Conservation (phyloP, 1,140 invertebrate species). For the Lepidurus packardi region DNA sequence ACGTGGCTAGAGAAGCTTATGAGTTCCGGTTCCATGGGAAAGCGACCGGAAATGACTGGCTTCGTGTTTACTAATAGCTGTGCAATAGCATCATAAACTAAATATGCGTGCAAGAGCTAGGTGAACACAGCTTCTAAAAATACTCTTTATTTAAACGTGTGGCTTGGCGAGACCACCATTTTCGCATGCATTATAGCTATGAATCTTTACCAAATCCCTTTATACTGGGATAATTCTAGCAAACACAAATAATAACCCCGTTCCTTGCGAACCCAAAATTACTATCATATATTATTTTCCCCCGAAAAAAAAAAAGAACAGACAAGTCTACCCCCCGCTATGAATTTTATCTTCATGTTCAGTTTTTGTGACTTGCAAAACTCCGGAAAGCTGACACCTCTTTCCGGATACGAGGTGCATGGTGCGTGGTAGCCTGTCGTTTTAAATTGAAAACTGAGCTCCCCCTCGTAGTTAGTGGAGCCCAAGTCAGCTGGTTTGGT, state of each 20-base stretch:
- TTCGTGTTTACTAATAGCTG: background rate
- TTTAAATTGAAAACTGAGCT: constrained; percentile 22
- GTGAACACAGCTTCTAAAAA: too few species aligned
- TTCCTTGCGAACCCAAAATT: too few species aligned
- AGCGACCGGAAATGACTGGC: background rate
- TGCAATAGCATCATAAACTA: background rate
- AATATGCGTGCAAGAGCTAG: too few species aligned
- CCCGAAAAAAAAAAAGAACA: background rate
- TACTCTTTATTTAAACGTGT: too few species aligned
- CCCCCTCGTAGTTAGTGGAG: constrained; percentile 9
- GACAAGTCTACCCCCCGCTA: background rate
- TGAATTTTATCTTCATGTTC: background rate
- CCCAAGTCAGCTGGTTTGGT: background rate
- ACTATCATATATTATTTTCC: too few species aligned
- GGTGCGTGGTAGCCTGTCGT: constrained; percentile 6
- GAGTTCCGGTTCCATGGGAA: background rate
- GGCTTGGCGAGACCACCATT: too few species aligned
- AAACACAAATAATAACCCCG: too few species aligned
- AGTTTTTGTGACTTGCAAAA: constrained; percentile 8
- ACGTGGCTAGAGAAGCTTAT: background rate
- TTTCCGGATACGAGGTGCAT: constrained; percentile 17
- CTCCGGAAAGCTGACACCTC: constrained; percentile 17
- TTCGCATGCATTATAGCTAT: too few species aligned
- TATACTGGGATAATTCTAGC: too few species aligned
- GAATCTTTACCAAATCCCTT: too few species aligned